Evolutionary conservation across 2,888 invertebrate genomes (phyloP), one percentile per base, ranked within the genome.

Genomic region (Napeogenes sylphis): DNA sequence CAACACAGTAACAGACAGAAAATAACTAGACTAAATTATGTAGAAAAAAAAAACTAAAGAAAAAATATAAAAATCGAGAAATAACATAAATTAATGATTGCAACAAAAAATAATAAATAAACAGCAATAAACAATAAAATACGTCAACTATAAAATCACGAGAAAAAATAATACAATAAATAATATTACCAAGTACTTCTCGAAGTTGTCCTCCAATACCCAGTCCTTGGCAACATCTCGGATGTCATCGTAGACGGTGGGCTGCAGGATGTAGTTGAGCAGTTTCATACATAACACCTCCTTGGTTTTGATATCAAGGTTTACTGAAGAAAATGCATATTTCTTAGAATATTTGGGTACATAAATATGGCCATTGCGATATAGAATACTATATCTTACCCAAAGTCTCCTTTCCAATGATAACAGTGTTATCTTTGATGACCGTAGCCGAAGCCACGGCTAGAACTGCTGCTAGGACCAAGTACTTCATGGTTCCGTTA

Each of bases 251-350:
- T 92, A 91, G 69, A 92, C 87, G 74, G 92, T 92, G 4, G 90
- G 91, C 77, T 93, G 93, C 75, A 92, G 84, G 68, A 94, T 92
- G 78, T 92, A 91, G 74, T 92, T 92, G 78, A 93, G 80, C 66
- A 94, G 87, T 72, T 90, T 87, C 75, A 93, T 77, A 66, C 93
- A 83, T 75, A 92, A 89, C 63, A 91, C 80, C 77, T 93, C 92
- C 78, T 90, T 92, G 62, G 80, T 78, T 74, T 92, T 86, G 62
- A 92, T 78, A 64, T 91, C 90, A 73, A 90, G 81, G 65, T 91
- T 91, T 57, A 87, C 93, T 93, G 74, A 13, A 63, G 63, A 30
- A 21, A 13, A 61, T 14, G 32, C 30, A 53, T 33, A 45, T 42
- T 54, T 12, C 38, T 14, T 14, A 58, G 21, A 12, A 54, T 45